Conservation (phyloP, 2,888 invertebrate species). For the Orthosia gracilis region DNA sequence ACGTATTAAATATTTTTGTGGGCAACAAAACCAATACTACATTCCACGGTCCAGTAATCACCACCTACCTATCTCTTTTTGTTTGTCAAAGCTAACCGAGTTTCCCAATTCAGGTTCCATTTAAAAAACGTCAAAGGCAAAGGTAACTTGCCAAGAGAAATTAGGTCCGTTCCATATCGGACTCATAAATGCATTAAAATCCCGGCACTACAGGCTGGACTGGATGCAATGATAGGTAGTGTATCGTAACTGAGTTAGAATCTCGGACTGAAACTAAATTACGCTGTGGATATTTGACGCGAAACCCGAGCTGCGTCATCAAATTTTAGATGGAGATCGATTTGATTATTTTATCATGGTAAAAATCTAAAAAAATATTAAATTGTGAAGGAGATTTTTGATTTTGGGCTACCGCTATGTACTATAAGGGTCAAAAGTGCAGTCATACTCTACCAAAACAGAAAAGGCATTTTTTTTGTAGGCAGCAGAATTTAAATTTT, state of each 20-base stretch:
- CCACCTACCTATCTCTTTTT: background rate
- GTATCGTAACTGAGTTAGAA: slow-evolving; percentile 27
- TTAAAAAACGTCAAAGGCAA: slow-evolving; percentile 25
- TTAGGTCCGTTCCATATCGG: slow-evolving; percentile 17
- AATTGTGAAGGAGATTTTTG: too few species aligned
- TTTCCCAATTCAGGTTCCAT: slow-evolving; percentile 3
- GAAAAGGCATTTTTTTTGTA: too few species aligned
- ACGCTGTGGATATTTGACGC: background rate
- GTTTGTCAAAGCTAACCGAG: background rate
- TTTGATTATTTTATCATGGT: background rate
- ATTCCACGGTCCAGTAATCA: background rate
- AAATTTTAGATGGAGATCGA: background rate
- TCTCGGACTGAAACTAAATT: background rate
- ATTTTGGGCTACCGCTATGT: too few species aligned
- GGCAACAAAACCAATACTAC: background rate
- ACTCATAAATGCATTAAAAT: slow-evolving; percentile 35
- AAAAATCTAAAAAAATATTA: too few species aligned
- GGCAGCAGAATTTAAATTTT: too few species aligned
- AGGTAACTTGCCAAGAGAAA: background rate
- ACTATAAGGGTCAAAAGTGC: too few species aligned
- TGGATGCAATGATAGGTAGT: background rate
- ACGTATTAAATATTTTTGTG: background rate
- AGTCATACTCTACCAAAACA: too few species aligned
- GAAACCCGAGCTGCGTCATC: background rate
- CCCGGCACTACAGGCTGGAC: background rate